A percentile compares a stretch with the other conserved stretches of the same genome.
These are phyloP conservation scores for Aulostomus chinensis DNA, from an alignment of 2,797 vertebrate genomes.

Conservation along the genomic window DNA sequence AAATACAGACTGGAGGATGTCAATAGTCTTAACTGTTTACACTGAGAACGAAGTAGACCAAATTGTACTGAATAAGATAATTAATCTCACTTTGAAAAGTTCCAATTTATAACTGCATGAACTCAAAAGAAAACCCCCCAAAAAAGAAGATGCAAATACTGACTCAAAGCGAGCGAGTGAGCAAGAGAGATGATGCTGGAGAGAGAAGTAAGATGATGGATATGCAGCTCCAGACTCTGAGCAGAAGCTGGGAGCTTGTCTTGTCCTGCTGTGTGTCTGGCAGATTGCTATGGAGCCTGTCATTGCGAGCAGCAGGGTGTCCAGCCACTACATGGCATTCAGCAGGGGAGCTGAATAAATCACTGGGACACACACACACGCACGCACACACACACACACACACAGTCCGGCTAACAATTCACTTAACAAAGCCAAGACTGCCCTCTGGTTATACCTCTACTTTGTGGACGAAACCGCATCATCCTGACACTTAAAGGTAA, in stretches of 20 bases:
- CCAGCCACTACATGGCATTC: constrained; percentile 75
- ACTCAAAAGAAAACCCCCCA: neutral
- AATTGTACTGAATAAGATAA: too few species aligned
- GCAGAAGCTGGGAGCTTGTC: constrained; percentile 74
- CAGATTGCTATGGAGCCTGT: constrained; percentile 78
- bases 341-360: constrained; percentile 76
- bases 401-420: constrained; percentile 57
- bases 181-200: constrained; percentile 33
- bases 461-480: constrained; percentile 18
- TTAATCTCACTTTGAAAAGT: constrained; percentile 14
- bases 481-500: too few species aligned
- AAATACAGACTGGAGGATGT: too few species aligned
- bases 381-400: too few species aligned
- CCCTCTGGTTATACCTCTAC: constrained; percentile 53
- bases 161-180: constrained; percentile 2
- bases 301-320: constrained; percentile 72
- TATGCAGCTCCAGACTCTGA: constrained; percentile 59
- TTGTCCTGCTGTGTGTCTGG: constrained; percentile 77
- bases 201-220: constrained; percentile 58
- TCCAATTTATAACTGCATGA: constrained; percentile 9
- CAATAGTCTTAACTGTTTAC: too few species aligned
- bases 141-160: constrained; percentile 35
- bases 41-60: too few species aligned
- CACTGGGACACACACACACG: constrained; percentile 72
- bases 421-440: constrained; percentile 50